These are phyloP conservation scores for Calcarius ornatus DNA, from an alignment of 2,113 vertebrate genomes.

Conservation along the genomic window DNA sequence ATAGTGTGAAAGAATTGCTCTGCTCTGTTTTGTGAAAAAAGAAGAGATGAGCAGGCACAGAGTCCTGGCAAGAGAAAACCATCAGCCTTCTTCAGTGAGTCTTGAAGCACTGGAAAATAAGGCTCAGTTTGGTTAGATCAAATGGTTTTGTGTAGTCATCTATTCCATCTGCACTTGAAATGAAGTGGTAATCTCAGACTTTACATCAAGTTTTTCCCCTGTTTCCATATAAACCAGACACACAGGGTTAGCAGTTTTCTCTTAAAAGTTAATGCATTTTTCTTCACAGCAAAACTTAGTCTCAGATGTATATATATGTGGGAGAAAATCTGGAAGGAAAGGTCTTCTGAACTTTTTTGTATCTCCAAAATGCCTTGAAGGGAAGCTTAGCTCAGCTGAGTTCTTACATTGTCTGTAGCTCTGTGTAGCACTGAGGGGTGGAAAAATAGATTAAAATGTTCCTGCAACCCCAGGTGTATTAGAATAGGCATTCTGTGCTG, in stretches of 20 bases:
- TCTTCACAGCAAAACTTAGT: background rate
- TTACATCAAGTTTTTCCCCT: background rate
- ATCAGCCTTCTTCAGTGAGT: background rate
- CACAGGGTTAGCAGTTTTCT: background rate
- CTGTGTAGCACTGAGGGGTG: accelerated
- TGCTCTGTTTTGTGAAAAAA: background rate
- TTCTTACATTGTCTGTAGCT: background rate
- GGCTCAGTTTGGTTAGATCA: background rate
- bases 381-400: background rate
- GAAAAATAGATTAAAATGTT: background rate
- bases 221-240: background rate
- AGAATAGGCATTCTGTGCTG: background rate
- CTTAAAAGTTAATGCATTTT: background rate
- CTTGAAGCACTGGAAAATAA: background rate
- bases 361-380: background rate
- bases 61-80: background rate
- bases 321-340: background rate
- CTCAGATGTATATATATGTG: background rate
- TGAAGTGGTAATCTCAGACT: background rate
- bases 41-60: background rate
- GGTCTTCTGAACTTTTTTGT: background rate
- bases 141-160: background rate
- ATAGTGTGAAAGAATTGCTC: background rate
- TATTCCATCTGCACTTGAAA: background rate
- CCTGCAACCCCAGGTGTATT: background rate